Base-by-base conservation (phyloP, 2,888 invertebrate species). In the Tromatobia lineatoria region DNA sequence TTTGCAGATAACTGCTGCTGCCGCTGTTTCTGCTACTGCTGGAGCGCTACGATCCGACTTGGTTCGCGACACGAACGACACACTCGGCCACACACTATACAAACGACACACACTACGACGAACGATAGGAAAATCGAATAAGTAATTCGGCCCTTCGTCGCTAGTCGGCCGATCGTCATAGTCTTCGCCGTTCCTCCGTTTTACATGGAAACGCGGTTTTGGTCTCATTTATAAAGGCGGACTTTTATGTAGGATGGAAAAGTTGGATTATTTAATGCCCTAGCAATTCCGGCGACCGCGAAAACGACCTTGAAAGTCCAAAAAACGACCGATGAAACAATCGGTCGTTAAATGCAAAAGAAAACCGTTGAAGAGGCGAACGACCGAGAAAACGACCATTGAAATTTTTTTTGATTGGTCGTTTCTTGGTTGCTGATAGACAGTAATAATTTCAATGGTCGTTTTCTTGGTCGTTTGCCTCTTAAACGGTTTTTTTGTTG, bases 1-100 rank as follows among this genome's bases (percentile, higher is more conserved):
- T 95, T 95, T 95, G 85, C 82, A 81, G 79, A 87, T 77, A 80
- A 85, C 80, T 75, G 66, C 57, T 50, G 13, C 57, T 70, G n/a
- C 45, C 45, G 34, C 23, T 47, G 59, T 29, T 34, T 59, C 29
- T 59, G 34, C 57, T 69, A 23, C 47, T 67, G 67, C 47, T 59
- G 54, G n/a, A 42, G 20, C 74, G 47, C 59, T 74, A 50, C 70
- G 50, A 70, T 8, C 70, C 25, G 34, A 15, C 38, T 69, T 42
- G 38, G 11, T 42, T 66, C 66, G 45, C 47, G 67, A 42, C 66
- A 42, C 69, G 69, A 69, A 69, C 29, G 47, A 34, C 34, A 38
- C 50, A 57, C 23, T 25, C 8, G 10, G 23, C 23, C 57, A 20
- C 64, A 64, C 64, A 42, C 64, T 10, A 11, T 3, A 18, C 11